A percentile compares a stretch with the other conserved stretches of the same genome.
Conservation (phyloP, 1,140 invertebrate genomes). For the Drosophila bifasciata region DNA sequence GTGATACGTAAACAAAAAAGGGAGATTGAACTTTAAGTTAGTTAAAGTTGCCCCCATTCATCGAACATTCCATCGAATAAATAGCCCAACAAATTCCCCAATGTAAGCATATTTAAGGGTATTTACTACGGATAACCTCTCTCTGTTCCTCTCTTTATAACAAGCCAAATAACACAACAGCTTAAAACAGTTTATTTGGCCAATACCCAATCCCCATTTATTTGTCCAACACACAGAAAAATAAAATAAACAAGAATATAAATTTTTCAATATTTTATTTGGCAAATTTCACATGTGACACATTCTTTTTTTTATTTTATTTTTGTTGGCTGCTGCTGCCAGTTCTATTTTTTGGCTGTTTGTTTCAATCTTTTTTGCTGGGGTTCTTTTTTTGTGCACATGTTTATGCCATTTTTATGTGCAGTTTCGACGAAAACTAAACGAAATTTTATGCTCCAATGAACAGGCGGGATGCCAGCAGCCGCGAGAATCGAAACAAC, state of each 20-base stretch:
- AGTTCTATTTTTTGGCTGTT: background rate
- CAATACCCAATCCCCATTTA: no score
- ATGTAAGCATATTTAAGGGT: no score
- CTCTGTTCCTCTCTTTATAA: no score
- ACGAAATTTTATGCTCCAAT: constrained; percentile 62
- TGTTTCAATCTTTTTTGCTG: constrained; percentile 4
- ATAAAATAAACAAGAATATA: constrained; percentile 14
- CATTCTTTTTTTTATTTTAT: constrained; percentile 23
- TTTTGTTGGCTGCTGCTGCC: constrained; percentile 11
- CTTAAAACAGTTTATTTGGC: no score
- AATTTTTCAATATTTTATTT: constrained; percentile 18
- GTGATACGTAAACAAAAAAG: no score
- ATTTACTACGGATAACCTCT: no score
- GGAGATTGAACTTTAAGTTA: no score
- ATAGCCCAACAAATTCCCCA: no score
- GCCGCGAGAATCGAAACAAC: constrained; percentile 5
- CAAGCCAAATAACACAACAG: no score
- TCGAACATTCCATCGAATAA: no score
- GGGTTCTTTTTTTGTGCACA: constrained; percentile 7
- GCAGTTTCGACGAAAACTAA: constrained; percentile 53
- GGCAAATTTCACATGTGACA: constrained; percentile 24
- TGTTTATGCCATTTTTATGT: constrained; percentile 40
- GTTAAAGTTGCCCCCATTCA: no score
- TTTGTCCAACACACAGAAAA: no score
- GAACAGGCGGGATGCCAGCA: constrained; percentile 21